Evolutionary conservation across 2,797 vertebrate genomes (phyloP), one percentile per base, ranked within the genome.

Genomic region (Sebastes baramenuke): DNA sequence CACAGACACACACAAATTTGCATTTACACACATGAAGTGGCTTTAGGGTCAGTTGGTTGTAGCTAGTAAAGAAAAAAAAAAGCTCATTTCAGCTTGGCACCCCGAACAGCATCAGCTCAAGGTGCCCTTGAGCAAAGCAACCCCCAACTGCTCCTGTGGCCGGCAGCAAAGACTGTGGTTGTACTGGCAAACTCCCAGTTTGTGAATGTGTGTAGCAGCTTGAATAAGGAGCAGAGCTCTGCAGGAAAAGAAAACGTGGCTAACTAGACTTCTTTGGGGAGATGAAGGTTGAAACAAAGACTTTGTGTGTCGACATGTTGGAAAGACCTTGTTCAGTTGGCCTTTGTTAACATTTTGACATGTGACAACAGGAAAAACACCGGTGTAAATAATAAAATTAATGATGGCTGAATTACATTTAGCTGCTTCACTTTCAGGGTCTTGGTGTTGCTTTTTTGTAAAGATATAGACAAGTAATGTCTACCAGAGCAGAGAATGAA

Each of bases 91-190:
- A 58, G 67, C 74, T 84, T 85, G 83, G 79, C 87, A 84, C 8
- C 80, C 79, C 13, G 3, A 83, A 80, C 42, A 75, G 73, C 79
- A 58, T 84, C 58, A 72, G 74, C 61, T 84, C 83, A 94, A 92
- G 84, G 89, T 93, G 91, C 79, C 91, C 85, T 92, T 90, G 62
- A 90, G 81, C 82, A 83, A 87, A 84, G 72, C 69, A 77, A 75
- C 74, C 75, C 80, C 83, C 80, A 77, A 73, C 27, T 59, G 73
- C 60, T 81, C 67, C 24, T 18, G 72, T 79, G 81, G 81, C 90
- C 83, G 42, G 71, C 73, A 89, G 85, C 73, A 80, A 62, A 72
- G 72, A 62, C 20, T 70, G 62, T 59, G 80, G 72, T 83, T 81
- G 5, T 16, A 79, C 62, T 87, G 81, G 85, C 79, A 7, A 72